Evolutionary conservation across 1,140 invertebrate species (phyloP).

Genomic region (Temnothorax curvispinosus): DNA sequence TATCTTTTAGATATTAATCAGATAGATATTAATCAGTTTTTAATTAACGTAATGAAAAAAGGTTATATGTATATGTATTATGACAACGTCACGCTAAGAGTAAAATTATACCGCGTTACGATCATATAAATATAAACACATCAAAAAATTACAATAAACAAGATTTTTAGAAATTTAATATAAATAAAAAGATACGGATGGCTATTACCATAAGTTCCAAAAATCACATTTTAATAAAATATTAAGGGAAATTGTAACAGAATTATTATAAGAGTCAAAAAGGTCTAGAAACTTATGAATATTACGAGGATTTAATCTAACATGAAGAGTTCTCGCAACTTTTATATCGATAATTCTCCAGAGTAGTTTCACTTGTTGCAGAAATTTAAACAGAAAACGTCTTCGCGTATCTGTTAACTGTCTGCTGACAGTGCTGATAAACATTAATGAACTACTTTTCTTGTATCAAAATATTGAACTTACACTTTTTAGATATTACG

Average conservation of each 20-base stretch:
- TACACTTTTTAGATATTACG: not conserved
- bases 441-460: not conserved
- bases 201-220: not conserved
- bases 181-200: not conserved
- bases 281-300: not conserved
- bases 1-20: not conserved
- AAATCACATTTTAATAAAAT: not conserved
- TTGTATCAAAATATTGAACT: not conserved
- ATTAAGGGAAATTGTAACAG: not conserved
- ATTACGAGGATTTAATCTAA: not conserved
- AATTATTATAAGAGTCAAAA: not conserved
- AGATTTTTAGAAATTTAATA: not conserved
- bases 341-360: not conserved
- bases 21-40: not conserved
- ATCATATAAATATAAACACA: not conserved
- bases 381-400: not conserved
- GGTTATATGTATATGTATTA: not conserved
- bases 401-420: not conserved
- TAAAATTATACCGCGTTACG: not conserved
- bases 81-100: not conserved
- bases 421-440: not conserved
- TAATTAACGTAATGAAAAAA: slow-evolving; percentile 6
- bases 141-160: not conserved
- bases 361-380: not conserved
- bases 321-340: not conserved